phyloP scores from a whole-genome alignment of 1,140 invertebrate species.

The Dryas iulia region DNA sequence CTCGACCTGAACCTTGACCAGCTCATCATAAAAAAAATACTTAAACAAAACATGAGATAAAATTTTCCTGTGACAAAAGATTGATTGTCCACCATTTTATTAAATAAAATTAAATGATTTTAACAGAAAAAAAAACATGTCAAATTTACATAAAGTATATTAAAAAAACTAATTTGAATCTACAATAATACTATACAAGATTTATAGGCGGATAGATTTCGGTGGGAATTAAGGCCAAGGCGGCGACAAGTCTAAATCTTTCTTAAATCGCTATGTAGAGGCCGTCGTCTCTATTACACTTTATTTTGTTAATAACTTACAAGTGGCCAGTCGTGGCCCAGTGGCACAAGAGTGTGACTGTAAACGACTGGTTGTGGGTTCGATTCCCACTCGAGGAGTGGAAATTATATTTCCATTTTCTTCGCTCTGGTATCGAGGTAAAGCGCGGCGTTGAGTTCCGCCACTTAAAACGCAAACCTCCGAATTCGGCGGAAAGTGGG shows the following conservation, averaged over 20 bases:
- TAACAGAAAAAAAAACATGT: not conserved
- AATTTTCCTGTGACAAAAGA: not conserved
- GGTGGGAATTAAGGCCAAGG: slow-evolving; percentile 9
- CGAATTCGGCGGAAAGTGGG: no score
- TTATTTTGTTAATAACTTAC: not conserved
- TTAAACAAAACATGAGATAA: no score
- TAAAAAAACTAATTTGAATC: not conserved
- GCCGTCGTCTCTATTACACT: not conserved
- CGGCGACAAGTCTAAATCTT: not conserved
- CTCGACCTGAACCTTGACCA: no score
- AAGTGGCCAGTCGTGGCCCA: not conserved
- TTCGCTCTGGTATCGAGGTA: no score
- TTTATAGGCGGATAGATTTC: not conserved
- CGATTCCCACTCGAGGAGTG: not conserved
- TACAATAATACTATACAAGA: not conserved
- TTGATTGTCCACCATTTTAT: not conserved
- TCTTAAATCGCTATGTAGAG: not conserved
- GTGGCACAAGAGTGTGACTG: not conserved
- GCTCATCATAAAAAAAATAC: not conserved
- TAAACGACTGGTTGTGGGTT: not conserved
- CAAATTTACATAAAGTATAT: not conserved
- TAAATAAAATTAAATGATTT: not conserved
- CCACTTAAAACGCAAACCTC: no score
- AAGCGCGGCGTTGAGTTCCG: no score
- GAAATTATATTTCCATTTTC: no score